Percentiles rank a stretch among this genome's conserved stretches.
Evolutionary conservation across 2,797 vertebrate genomes (phyloP).

Genomic region (Siniperca undulata): DNA sequence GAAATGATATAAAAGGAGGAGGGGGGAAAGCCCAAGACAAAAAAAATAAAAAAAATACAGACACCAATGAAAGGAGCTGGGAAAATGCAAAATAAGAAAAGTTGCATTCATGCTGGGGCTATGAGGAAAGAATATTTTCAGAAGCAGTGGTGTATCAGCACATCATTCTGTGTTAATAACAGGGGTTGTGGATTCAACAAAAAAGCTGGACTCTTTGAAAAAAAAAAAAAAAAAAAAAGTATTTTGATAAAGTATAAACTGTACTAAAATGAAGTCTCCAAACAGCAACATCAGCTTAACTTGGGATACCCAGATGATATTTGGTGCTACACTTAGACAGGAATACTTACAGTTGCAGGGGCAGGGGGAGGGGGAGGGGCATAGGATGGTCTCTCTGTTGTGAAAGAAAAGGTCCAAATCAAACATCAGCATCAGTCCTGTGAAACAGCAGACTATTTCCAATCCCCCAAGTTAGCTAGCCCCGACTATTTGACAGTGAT

Average conservation of each 20-base stretch:
- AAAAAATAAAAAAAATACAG: constrained; percentile 3
- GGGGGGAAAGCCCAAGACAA: background rate
- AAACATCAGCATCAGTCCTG: constrained; percentile 13
- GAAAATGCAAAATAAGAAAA: constrained; percentile 51
- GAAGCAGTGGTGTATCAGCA: constrained; percentile 33
- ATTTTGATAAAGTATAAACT: constrained; percentile 6
- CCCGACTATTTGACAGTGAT: background rate
- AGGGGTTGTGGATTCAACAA: constrained; percentile 3
- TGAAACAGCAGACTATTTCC: background rate
- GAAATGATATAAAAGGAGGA: constrained; percentile 92
- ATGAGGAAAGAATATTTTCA: constrained; percentile 34
- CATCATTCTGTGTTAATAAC: constrained; percentile 12
- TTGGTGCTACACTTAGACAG: constrained; percentile 1
- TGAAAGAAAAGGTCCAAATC: constrained; percentile 48
- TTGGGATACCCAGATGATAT: background rate
- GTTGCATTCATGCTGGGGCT: constrained; percentile 70
- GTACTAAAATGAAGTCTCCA: background rate
- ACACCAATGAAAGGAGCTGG: constrained; percentile 48
- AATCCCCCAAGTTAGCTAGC: background rate
- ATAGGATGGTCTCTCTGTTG: constrained; percentile 97
- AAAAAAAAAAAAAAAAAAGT: constrained; percentile 5
- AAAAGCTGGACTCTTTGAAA: background rate
- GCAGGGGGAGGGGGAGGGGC: constrained; percentile 97
- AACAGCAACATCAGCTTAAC: constrained; percentile 3
- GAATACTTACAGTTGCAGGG: constrained; percentile 96